A percentile compares a stretch with the other conserved stretches of the same genome.
Evolutionary conservation across 2,797 vertebrate genomes (phyloP).

Genomic region (Petrocephalus sullivani): DNA sequence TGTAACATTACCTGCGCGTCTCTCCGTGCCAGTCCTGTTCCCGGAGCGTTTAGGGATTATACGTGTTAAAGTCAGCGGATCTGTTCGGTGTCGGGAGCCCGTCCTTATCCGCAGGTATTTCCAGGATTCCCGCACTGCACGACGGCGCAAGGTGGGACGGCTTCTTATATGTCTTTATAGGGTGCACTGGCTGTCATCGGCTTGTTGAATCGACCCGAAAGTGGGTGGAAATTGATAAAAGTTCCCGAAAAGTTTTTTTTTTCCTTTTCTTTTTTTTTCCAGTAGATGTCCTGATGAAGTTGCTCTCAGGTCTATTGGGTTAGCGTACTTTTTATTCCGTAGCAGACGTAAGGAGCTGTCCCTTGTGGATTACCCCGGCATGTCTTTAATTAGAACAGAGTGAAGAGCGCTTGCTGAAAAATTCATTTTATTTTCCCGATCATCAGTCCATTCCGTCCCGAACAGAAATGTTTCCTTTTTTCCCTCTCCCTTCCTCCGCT

Average conservation of each 20-base stretch:
- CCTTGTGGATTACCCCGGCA: conserved; percentile 62
- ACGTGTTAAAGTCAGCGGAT: conserved; percentile 27
- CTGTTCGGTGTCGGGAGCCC: conserved; percentile 23
- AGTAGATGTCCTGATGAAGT: conserved; percentile 40
- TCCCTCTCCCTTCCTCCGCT: not conserved
- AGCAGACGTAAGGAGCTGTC: conserved; percentile 61
- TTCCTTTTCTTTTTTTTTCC: conserved; percentile 21
- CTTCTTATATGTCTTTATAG: conserved; percentile 56
- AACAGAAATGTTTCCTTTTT: conserved; percentile 21
- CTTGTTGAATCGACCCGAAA: conserved; percentile 51
- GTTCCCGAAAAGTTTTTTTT: conserved; percentile 20
- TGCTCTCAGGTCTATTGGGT: conserved; percentile 39
- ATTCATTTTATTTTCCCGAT: conserved; percentile 55
- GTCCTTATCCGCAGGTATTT: conserved; percentile 28
- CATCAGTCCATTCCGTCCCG: conserved; percentile 42
- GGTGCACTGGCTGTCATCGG: conserved; percentile 45
- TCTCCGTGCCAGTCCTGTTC: conserved; percentile 16
- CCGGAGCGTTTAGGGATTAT: conserved; percentile 26
- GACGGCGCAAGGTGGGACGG: conserved; percentile 43
- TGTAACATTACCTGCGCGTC: conserved; percentile 37
- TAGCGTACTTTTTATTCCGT: conserved; percentile 53
- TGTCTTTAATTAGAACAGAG: conserved; percentile 61
- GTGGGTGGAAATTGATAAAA: conserved; percentile 57
- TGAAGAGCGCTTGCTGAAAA: conserved; percentile 51
- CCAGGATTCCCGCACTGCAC: conserved; percentile 44